phyloP scores from a whole-genome alignment of 2,888 invertebrate genomes.

The Drosophila nr. perissopoda region DNA sequence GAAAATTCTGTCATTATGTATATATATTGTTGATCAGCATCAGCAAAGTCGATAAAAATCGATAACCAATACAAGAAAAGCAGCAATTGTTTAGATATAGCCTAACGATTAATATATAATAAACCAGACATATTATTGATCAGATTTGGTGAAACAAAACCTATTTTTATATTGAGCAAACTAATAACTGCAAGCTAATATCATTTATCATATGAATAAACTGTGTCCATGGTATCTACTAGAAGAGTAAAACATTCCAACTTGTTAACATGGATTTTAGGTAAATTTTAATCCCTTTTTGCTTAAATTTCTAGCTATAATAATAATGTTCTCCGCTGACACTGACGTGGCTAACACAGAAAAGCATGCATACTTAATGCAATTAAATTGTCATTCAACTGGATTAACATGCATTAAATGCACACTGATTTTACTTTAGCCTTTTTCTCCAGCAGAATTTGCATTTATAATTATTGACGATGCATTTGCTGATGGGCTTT shows the following conservation, averaged over 20 bases:
- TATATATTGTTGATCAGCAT: not conserved
- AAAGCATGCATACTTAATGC: not conserved
- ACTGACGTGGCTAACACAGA: not conserved
- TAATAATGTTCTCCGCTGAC: not conserved
- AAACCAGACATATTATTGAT: not conserved
- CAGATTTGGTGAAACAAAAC: not conserved
- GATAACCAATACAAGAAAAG: not conserved
- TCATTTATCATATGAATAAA: not conserved
- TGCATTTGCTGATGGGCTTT: constrained; percentile 52
- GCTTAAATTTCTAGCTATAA: not conserved
- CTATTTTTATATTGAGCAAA: not conserved
- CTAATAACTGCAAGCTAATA: not conserved
- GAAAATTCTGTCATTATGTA: not conserved
- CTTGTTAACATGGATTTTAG: not conserved
- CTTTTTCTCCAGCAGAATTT: constrained; percentile 28
- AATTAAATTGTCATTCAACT: constrained; percentile 14
- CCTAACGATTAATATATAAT: not conserved
- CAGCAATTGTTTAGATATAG: not conserved
- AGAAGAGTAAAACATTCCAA: not conserved
- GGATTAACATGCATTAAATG: constrained; percentile 21
- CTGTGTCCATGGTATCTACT: not conserved
- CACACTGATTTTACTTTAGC: not conserved
- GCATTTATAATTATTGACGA: constrained; percentile 9
- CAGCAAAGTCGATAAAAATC: not conserved
- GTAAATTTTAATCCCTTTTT: not conserved